These are phyloP conservation scores for Perodicticus potto DNA, from an alignment of 2,797 vertebrate species.

Conservation along the genomic window DNA sequence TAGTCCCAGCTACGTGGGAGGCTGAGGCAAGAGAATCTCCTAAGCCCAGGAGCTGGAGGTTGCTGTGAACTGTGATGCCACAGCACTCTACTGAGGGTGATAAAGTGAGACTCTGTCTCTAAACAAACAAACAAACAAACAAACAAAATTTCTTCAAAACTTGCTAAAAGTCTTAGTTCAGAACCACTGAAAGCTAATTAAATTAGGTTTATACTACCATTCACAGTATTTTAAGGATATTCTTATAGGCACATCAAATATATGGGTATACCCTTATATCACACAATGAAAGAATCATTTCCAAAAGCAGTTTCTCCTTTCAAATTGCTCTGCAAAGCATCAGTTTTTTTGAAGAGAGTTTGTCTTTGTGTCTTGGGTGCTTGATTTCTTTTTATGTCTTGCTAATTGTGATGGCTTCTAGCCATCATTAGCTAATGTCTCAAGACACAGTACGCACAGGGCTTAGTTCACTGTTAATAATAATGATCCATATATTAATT, in stretches of 20 bases:
- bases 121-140: no score
- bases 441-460: neutral
- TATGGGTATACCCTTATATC: neutral
- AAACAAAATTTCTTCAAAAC: neutral
- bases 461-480: neutral
- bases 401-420: neutral
- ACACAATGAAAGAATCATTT: constrained; percentile 28
- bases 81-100: no score
- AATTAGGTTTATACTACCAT: neutral
- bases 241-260: constrained; percentile 17
- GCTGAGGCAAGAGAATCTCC: no score
- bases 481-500: neutral
- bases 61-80: no score
- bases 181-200: neutral
- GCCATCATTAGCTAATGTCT: neutral
- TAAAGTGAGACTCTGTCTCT: no score
- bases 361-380: neutral
- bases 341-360: neutral
- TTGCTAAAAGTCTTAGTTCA: neutral
- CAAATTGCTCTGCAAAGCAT: neutral
- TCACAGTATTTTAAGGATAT: constrained; percentile 8
- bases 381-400: constrained; percentile 42
- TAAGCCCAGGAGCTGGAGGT: no score
- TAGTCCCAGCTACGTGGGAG: no score
- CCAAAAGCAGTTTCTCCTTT: constrained; percentile 21